phyloP scores from a whole-genome alignment of 2,888 invertebrate genomes.

The Pogonocherus hispidulus region DNA sequence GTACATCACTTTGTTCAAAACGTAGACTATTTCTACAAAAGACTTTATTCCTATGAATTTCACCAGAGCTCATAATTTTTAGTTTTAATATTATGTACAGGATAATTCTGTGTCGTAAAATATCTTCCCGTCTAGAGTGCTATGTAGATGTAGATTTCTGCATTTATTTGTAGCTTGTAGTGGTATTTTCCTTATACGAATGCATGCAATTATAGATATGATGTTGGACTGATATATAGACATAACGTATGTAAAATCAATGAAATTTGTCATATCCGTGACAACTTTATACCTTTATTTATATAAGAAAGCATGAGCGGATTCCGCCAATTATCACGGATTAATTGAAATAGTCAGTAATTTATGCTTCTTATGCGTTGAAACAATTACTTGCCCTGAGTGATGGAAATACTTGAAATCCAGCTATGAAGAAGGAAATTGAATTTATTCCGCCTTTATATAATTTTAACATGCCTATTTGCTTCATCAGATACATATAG shows the following conservation, averaged over 20 bases:
- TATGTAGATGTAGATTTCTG: constrained; percentile 56
- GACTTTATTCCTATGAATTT: no score
- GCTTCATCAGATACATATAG: no score
- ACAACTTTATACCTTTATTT: constrained; percentile 47
- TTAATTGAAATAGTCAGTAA: not conserved
- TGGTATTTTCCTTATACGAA: constrained; percentile 61
- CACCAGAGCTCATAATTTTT: not conserved
- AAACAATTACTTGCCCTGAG: no score
- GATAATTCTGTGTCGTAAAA: constrained; percentile 41
- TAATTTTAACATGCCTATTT: no score
- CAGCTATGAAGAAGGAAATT: no score
- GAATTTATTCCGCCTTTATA: no score
- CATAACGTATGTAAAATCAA: constrained; percentile 54
- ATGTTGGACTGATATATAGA: constrained; percentile 56
- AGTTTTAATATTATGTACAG: not conserved
- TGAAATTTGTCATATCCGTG: constrained; percentile 55
- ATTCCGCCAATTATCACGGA: constrained; percentile 2
- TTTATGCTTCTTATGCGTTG: not conserved
- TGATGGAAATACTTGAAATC: no score
- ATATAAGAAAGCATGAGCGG: constrained; percentile 1
- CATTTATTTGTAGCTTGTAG: constrained; percentile 55
- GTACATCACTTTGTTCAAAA: no score
- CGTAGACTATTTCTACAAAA: no score
- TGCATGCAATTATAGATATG: constrained; percentile 60
- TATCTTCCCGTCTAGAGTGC: constrained; percentile 45